These are phyloP conservation scores for Achatina immaculata DNA, from an alignment of 1,140 invertebrate species.

Conservation along the genomic window DNA sequence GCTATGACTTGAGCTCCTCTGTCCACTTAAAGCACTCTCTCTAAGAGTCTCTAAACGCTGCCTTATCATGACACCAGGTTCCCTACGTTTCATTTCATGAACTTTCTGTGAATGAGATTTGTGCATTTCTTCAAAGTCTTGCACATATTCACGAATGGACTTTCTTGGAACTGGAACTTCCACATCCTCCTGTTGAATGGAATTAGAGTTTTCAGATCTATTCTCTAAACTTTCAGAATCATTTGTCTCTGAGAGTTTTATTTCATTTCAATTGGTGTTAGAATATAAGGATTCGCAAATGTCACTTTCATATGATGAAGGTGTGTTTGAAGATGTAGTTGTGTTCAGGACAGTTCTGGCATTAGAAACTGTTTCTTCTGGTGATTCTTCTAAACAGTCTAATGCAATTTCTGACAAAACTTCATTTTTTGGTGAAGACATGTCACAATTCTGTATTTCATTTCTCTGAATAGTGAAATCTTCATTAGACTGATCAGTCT, in stretches of 20 bases:
- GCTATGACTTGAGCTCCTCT: slow-evolving; percentile 20
- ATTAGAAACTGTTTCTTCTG: slow-evolving; percentile 1
- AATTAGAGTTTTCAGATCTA: not conserved
- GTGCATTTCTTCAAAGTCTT: slow-evolving; percentile 54
- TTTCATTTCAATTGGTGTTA: slow-evolving; percentile 56
- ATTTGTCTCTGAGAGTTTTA: slow-evolving; percentile 50
- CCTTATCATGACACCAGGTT: slow-evolving; percentile 55
- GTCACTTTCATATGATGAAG: not conserved
- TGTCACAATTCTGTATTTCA: not conserved
- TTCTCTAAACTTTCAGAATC: slow-evolving; percentile 48
- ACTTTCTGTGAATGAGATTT: slow-evolving; percentile 41
- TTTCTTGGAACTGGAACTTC: slow-evolving; percentile 13
- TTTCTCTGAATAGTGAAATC: slow-evolving; percentile 53
- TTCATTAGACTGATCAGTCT: slow-evolving; percentile 53
- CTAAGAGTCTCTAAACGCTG: slow-evolving; percentile 54
- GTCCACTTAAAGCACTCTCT: slow-evolving; percentile 40
- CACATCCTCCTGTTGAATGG: not conserved
- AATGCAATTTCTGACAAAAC: not conserved
- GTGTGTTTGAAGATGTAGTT: not conserved
- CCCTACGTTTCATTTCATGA: slow-evolving; percentile 46
- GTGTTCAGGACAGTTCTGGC: not conserved
- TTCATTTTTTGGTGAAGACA: not conserved
- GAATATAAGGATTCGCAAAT: slow-evolving; percentile 38
- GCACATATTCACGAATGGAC: slow-evolving; percentile 55
- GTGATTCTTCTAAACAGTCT: slow-evolving; percentile 1